These are phyloP conservation scores for Octonoba sinensis DNA, from an alignment of 2,888 invertebrate species.

Conservation along the genomic window DNA sequence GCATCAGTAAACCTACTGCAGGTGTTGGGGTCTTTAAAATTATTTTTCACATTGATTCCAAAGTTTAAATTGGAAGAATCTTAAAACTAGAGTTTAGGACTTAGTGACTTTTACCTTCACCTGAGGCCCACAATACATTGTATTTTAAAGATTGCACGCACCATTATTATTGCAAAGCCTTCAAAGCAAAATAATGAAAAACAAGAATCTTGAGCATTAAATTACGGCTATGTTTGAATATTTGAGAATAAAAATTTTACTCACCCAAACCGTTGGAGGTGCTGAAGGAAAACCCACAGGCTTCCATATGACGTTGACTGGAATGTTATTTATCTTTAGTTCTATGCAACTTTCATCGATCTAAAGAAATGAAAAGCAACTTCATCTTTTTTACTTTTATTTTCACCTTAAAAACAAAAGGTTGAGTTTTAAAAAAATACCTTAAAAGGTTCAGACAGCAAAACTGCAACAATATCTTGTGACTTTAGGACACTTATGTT, in stretches of 20 bases:
- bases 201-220: too few relatives aligned
- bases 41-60: too few relatives aligned
- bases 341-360: slow-evolving; percentile 24
- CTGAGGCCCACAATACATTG: too few relatives aligned
- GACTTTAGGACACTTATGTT: slow-evolving; percentile 35
- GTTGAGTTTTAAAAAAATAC: slow-evolving; percentile 5
- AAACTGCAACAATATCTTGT: slow-evolving; percentile 20
- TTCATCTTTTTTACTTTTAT: neutral
- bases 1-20: too few relatives aligned
- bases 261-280: slow-evolving; percentile 61
- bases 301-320: slow-evolving; percentile 34
- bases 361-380: slow-evolving; percentile 13
- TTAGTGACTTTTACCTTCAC: too few relatives aligned
- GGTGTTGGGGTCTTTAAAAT: too few relatives aligned
- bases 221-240: too few relatives aligned
- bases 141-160: too few relatives aligned
- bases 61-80: too few relatives aligned
- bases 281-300: slow-evolving; percentile 10
- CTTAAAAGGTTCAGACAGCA: slow-evolving; percentile 41
- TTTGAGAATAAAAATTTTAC: neutral
- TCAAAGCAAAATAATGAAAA: too few relatives aligned
- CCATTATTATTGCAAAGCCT: too few relatives aligned
- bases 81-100: too few relatives aligned
- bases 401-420: slow-evolving; percentile 2
- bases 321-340: slow-evolving; percentile 28